Conservation (phyloP, 2,113 vertebrate genomes). For the Paracanthobrama guichenoti region DNA sequence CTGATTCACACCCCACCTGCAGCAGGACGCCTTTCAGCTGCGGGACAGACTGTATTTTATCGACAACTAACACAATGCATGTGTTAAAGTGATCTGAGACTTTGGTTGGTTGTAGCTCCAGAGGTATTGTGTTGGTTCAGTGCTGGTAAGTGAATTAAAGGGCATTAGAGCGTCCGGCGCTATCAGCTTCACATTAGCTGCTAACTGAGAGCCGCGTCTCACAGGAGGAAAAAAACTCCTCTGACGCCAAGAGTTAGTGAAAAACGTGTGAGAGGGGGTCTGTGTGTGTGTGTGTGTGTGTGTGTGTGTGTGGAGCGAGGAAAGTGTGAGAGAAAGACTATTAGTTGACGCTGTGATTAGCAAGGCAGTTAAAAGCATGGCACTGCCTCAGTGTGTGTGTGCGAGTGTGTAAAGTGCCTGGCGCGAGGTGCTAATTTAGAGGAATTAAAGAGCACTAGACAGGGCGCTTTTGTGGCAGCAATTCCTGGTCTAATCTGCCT, state of each 20-base stretch:
- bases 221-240: not conserved
- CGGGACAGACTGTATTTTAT: slow-evolving; percentile 30
- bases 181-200: slow-evolving; percentile 30
- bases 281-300: not conserved
- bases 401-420: slow-evolving; percentile 60
- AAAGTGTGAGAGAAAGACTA: slow-evolving; percentile 23
- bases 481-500: slow-evolving; percentile 78
- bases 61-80: slow-evolving; percentile 32
- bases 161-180: slow-evolving; percentile 2
- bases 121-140: slow-evolving; percentile 39
- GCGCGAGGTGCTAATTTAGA: slow-evolving; percentile 77
- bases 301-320: not conserved
- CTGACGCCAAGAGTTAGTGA: slow-evolving; percentile 45
- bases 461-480: slow-evolving; percentile 75
- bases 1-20: not conserved
- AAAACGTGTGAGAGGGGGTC: slow-evolving; percentile 42
- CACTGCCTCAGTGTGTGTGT: slow-evolving; percentile 23
- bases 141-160: slow-evolving; percentile 26
- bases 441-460: slow-evolving; percentile 82
- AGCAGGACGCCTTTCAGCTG: not conserved
- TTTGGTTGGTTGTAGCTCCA: slow-evolving; percentile 35
- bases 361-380: slow-evolving; percentile 19
- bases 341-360: slow-evolving; percentile 27
- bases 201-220: slow-evolving; percentile 6
- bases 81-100: slow-evolving; percentile 32